phyloP scores from a whole-genome alignment of 2,888 invertebrate genomes.

The Tenthredo notha region DNA sequence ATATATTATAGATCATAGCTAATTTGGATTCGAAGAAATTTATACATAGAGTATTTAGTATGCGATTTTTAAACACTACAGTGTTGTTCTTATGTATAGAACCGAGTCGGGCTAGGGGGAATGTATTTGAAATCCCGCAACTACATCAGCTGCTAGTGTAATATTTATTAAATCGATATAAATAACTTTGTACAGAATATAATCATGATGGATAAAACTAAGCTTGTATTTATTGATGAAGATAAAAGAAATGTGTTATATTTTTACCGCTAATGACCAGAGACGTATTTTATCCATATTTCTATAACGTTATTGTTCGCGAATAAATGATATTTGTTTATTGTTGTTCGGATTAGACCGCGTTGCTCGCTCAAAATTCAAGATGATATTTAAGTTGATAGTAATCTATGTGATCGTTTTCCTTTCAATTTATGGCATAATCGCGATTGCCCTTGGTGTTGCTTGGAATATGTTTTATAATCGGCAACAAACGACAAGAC shows the following conservation, averaged over 20 bases:
- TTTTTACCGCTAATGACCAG: neutral
- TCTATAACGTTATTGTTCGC: neutral
- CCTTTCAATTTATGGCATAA: conserved; percentile 52
- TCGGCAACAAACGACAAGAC: conserved; percentile 15
- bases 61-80: neutral
- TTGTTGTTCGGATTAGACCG: neutral
- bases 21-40: neutral
- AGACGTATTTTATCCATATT: neutral
- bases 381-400: conserved; percentile 56
- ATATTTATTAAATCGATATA: neutral
- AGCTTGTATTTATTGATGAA: neutral
- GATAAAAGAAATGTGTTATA: neutral
- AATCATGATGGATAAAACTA: neutral
- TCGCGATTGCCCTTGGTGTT: conserved; percentile 49
- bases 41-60: neutral
- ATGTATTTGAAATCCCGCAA: neutral
- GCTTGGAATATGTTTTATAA: conserved; percentile 33
- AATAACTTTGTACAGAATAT: neutral
- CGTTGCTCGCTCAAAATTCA: neutral
- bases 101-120: neutral
- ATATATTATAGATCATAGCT: neutral
- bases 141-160: neutral
- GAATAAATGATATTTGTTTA: neutral
- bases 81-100: neutral
- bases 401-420: conserved; percentile 53